Conservation (phyloP, 2,113 vertebrate genomes). For the Drymodes brunneopygia region DNA sequence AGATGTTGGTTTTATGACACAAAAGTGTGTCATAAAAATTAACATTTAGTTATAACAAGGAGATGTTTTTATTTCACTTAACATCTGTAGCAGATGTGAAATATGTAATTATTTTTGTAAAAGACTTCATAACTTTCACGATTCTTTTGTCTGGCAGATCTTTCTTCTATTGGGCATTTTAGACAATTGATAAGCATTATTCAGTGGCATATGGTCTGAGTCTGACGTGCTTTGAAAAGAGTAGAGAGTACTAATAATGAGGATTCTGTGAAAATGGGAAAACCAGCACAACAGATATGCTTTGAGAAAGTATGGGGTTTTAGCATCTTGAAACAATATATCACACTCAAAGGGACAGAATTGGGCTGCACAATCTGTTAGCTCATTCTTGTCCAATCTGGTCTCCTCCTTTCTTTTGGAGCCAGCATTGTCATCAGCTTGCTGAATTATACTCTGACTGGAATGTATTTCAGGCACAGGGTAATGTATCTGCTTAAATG, state of each 20-base stretch:
- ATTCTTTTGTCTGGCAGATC: slow-evolving; percentile 69
- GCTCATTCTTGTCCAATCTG: slow-evolving; percentile 86
- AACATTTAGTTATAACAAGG: slow-evolving; percentile 66
- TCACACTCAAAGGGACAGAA: slow-evolving; percentile 83
- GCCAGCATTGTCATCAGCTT: slow-evolving; percentile 82
- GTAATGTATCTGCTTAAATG: slow-evolving; percentile 83
- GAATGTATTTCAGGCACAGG: slow-evolving; percentile 79
- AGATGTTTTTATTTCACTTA: slow-evolving; percentile 72
- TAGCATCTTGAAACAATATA: slow-evolving; percentile 86
- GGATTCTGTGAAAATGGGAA: slow-evolving; percentile 80
- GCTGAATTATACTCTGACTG: slow-evolving; percentile 83
- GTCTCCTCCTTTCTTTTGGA: slow-evolving; percentile 83
- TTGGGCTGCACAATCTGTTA: slow-evolving; percentile 81
- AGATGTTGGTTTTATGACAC: slow-evolving; percentile 52
- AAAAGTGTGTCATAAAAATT: slow-evolving; percentile 68
- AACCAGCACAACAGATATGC: slow-evolving; percentile 79
- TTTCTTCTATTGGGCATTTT: slow-evolving; percentile 72
- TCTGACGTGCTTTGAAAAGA: slow-evolving; percentile 83
- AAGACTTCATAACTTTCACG: slow-evolving; percentile 69
- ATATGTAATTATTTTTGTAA: slow-evolving; percentile 70
- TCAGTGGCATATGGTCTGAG: slow-evolving; percentile 83
- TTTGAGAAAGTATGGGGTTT: slow-evolving; percentile 79
- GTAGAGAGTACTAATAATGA: slow-evolving; percentile 81
- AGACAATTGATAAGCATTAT: slow-evolving; percentile 78
- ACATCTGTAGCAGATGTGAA: slow-evolving; percentile 74